phyloP scores from a whole-genome alignment of 2,113 vertebrate genomes.

The Bos javanicus region DNA sequence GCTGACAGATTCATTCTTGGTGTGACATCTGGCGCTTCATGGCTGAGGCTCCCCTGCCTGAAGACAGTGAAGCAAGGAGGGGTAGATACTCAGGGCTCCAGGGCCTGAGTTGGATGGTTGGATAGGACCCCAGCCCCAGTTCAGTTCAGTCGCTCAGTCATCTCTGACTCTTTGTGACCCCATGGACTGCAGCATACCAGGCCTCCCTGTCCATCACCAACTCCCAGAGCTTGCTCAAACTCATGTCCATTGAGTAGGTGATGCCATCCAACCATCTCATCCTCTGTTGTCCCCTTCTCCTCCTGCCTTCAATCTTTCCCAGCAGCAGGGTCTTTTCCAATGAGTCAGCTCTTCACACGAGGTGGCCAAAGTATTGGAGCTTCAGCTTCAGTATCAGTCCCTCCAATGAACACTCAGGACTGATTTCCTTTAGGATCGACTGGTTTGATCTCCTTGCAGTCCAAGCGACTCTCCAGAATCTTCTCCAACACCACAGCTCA shows the following conservation, averaged over 20 bases:
- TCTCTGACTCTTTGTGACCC: neutral
- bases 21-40: neutral
- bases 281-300: neutral
- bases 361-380: neutral
- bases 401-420: neutral
- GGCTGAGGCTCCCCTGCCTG: neutral
- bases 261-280: neutral
- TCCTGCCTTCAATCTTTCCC: neutral
- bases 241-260: neutral
- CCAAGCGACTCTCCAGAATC: neutral
- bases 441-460: neutral
- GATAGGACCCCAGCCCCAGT: neutral
- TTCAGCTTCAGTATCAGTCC: neutral
- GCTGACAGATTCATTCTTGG: neutral
- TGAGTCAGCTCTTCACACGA: neutral
- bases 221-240: neutral
- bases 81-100: fast-evolving
- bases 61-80: fast-evolving
- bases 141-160: neutral
- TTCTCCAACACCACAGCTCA: neutral
- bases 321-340: neutral
- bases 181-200: neutral
- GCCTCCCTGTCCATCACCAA: neutral
- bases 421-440: neutral
- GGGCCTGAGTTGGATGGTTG: too few species aligned